Base-by-base conservation (phyloP, 2,888 invertebrate species). In the Dicyrtomina minuta region DNA sequence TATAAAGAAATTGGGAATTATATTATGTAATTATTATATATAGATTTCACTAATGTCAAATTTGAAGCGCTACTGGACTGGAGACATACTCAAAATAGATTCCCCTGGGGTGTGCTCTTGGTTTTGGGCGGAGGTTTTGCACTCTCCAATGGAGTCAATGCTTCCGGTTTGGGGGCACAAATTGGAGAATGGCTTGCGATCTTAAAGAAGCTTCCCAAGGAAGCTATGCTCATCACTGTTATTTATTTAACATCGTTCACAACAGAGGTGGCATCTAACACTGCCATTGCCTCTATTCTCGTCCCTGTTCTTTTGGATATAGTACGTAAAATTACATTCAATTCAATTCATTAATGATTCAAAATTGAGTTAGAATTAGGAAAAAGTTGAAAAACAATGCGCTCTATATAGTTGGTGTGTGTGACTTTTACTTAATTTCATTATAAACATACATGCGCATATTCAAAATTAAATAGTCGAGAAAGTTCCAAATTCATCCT, bases 91-190 rank as follows among this genome's bases (percentile, higher is more conserved):
- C 49, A 59, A 6, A 1, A 58, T 3, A 58, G 49, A 6, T 59
- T 67, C 20, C 67, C 59, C 46, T 67, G 67, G 67, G 67, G 59
- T n/a, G 17, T 67, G 10, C 12, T 44, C 22, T 41, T 67, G 12
- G n/a, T 67, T n/a, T 33, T 67, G 1, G 67, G 67, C 1, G 68
- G 68, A 24, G 68, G 68, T 3, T 68, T 61, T 15, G 61, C 68
- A 1, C 24, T 68, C 17, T 39, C 68, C 2, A 26, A 41, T 15
- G 44, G 49, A 1, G 17, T 61, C 13, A 22, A 41, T 10, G n/a
- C 41, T n/a, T 26, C n/a, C n/a, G n/a, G n/a, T n/a, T n/a, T n/a
- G n/a, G n/a, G n/a, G n/a, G n/a, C n/a, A n/a, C n/a, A n/a, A 6
- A 20, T 68, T 1, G 55, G 53, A n/a, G 20, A 51, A 3, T 43